phyloP scores from a whole-genome alignment of 2,888 invertebrate species.

The Drosophila emarginata region DNA sequence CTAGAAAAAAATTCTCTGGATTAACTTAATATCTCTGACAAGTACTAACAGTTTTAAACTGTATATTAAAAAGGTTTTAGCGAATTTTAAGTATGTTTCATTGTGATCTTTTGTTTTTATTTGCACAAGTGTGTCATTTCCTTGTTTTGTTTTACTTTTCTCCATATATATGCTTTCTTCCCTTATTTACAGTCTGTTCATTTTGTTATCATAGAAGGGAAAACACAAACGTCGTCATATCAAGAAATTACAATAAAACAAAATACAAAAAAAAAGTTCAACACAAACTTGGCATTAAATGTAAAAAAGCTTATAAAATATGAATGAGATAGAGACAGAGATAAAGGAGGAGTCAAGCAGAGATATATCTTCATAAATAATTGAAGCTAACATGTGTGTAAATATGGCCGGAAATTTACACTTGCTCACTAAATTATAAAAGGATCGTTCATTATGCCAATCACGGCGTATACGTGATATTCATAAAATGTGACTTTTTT shows the following conservation, averaged over 20 bases:
- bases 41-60: not conserved
- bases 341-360: not conserved
- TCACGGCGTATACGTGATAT: conserved; percentile 52
- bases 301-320: conserved; percentile 6
- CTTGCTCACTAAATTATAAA: conserved; percentile 32
- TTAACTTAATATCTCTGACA: too few species aligned
- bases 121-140: conserved; percentile 43
- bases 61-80: conserved; percentile 15
- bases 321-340: not conserved
- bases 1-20: too few species aligned
- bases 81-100: conserved; percentile 29
- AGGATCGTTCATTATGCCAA: conserved; percentile 46
- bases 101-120: conserved; percentile 23
- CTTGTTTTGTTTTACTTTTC: conserved; percentile 9
- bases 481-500: conserved; percentile 17
- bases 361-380: conserved; percentile 5
- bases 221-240: conserved; percentile 27
- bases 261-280: conserved; percentile 20
- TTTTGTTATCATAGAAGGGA: conserved; percentile 24
- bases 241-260: conserved; percentile 30
- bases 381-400: conserved; percentile 32
- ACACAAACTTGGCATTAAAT: conserved; percentile 10
- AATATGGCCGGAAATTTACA: conserved; percentile 47
- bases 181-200: conserved; percentile 17
- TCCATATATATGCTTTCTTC: conserved; percentile 5